phyloP scores from a whole-genome alignment of 2,888 invertebrate species.

The Lepidocyrtinus sp. region DNA sequence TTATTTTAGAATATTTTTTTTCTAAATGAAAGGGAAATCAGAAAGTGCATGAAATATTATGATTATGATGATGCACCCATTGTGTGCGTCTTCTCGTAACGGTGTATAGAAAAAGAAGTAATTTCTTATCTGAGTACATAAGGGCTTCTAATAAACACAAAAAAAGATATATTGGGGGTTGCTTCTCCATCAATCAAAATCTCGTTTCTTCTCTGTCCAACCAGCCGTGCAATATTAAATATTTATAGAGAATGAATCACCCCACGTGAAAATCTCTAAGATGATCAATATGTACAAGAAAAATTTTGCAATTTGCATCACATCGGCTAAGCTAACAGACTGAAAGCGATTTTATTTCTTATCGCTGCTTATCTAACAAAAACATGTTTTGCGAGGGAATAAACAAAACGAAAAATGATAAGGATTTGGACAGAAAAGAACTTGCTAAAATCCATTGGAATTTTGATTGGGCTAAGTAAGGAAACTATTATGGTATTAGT shows the following conservation, averaged over 20 bases:
- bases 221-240: constrained; percentile 13
- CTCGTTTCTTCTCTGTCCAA: constrained; percentile 37
- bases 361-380: background rate
- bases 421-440: background rate
- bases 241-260: background rate
- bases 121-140: background rate
- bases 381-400: constrained; percentile 4
- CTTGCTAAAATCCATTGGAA: background rate
- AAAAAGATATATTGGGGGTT: constrained; percentile 6
- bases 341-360: background rate
- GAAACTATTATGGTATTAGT: background rate
- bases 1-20: constrained; percentile 22
- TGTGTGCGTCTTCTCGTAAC: background rate
- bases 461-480: background rate
- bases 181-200: constrained; percentile 55
- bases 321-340: background rate
- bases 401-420: background rate
- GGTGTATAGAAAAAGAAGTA: background rate
- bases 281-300: background rate
- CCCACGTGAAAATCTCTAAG: background rate
- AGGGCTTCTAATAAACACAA: background rate
- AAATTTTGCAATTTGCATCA: background rate
- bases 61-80: background rate
- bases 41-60: constrained; percentile 56
- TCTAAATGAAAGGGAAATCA: constrained; percentile 52